Percentiles rank a stretch among this genome's conserved stretches.
These are phyloP conservation scores for Seriola dumerili DNA, from an alignment of 2,113 vertebrate genomes.

Conservation along the genomic window DNA sequence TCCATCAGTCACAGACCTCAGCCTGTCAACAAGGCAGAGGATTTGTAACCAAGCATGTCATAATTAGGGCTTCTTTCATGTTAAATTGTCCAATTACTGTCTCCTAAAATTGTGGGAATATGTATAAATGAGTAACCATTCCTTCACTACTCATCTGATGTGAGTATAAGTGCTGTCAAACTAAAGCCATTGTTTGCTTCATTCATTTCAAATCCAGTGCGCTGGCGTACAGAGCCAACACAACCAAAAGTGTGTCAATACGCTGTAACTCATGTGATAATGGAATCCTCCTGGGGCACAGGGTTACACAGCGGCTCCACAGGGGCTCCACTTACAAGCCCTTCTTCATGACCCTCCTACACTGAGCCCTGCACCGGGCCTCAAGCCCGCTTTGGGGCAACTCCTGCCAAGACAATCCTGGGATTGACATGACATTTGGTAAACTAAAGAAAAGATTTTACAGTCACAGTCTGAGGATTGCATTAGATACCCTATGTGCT, in stretches of 20 bases:
- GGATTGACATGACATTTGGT: background rate
- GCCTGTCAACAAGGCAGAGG: background rate
- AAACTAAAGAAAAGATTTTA: background rate
- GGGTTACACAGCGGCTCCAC: background rate
- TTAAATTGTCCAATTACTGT: background rate
- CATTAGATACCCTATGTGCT: too few relatives aligned
- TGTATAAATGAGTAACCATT: background rate
- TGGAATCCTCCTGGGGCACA: background rate
- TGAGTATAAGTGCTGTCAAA: background rate
- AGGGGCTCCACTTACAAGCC: background rate
- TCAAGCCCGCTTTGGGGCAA: background rate
- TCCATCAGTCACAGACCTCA: background rate
- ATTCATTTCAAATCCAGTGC: background rate
- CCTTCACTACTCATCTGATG: background rate
- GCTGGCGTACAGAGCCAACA: background rate
- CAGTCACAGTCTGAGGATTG: background rate
- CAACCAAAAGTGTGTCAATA: background rate
- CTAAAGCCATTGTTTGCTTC: background rate
- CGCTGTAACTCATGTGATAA: constrained; percentile 4
- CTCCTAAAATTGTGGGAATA: background rate
- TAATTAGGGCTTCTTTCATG: background rate
- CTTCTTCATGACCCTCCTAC: background rate
- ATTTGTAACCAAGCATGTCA: background rate
- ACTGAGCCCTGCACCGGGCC: background rate
- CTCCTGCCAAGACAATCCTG: background rate